Evolutionary conservation across 2,888 invertebrate genomes (phyloP).

Genomic region (Odontocerum albicorne): DNA sequence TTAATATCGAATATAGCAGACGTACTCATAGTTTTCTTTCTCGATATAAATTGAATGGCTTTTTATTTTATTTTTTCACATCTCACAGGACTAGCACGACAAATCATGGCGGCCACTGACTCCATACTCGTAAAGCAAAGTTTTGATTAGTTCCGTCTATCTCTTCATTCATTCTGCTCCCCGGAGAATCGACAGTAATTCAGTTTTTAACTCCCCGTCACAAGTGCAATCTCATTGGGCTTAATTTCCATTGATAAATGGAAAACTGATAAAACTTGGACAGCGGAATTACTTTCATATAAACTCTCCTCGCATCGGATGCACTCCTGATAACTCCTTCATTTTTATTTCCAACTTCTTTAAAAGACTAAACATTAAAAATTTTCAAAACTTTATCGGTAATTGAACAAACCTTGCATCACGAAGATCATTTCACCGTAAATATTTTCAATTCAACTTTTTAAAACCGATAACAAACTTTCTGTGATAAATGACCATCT

Average conservation of each 20-base stretch:
- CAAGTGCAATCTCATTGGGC: conserved; percentile 28
- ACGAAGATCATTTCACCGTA: no score
- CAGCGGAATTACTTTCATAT: conserved; percentile 2
- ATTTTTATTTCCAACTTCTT: no score
- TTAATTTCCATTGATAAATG: conserved; percentile 30
- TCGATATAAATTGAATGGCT: not conserved
- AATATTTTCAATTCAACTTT: no score
- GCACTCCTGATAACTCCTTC: no score
- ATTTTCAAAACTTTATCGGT: not conserved
- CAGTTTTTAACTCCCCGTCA: conserved; percentile 28
- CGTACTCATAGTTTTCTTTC: not conserved
- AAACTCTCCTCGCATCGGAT: not conserved
- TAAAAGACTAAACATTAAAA: not conserved
- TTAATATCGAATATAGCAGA: no score
- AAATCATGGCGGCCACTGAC: not conserved
- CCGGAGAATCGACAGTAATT: conserved; percentile 17
- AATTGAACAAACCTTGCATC: no score
- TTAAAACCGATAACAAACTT: no score
- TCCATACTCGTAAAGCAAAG: conserved; percentile 17
- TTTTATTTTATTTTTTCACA: not conserved
- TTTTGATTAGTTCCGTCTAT: conserved; percentile 29
- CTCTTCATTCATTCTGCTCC: conserved; percentile 12
- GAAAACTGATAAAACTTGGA: conserved; percentile 22
- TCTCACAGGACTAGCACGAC: not conserved
- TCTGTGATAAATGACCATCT: no score